Evolutionary conservation across 2,888 invertebrate genomes (phyloP), one percentile per base, ranked within the genome.

Genomic region (Hypsopygia costalis): DNA sequence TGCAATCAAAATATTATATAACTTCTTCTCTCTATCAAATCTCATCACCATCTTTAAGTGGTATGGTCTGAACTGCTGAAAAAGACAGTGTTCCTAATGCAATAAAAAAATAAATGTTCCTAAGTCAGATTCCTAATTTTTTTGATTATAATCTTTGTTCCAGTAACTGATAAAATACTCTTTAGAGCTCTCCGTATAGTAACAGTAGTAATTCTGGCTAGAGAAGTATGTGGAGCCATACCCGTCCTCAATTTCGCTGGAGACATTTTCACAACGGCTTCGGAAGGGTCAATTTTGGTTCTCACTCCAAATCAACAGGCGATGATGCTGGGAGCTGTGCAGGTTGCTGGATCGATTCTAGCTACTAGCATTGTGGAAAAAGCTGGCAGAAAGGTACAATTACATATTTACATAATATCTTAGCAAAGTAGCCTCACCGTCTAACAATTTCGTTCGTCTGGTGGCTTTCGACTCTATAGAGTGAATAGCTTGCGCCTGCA

Each of bases 161-260:
- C 71, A 87, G 87, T 81, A 3, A 61, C 64, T 5, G 76, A 86
- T 55, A 76, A 70, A 40, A 65, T 82, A 2, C 62, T 86, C 1
- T 70, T 69, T 42, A 54, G 76, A 36, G 86, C 85, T 0, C 82
- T 83, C 56, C 52, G 59, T 6, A 82, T 87, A 27, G 75, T 78
- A 0, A 42, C 83, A 45, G 47, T 74, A 6, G 62, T 76, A 2
- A 47, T 69, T 0, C 42, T 83, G 1, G 73, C 82, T 0, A 57
- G 87, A 3, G 87, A 87, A 43, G 66, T 77, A 0, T 87, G 87
- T 38, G 87, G 87, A 0, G 69, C 81, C 0, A 67, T 80, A 0
- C 83, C 85, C 0, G 81, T 87, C 0, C 52, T 83, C 1, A 85
- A 81, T 52, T 87, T 82, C 11, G 87, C 87, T 47, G 82, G 83